Percentiles rank a stretch among this genome's conserved stretches.
Evolutionary conservation across 2,888 invertebrate genomes (phyloP).

Genomic region (Hybos culiciformis): DNA sequence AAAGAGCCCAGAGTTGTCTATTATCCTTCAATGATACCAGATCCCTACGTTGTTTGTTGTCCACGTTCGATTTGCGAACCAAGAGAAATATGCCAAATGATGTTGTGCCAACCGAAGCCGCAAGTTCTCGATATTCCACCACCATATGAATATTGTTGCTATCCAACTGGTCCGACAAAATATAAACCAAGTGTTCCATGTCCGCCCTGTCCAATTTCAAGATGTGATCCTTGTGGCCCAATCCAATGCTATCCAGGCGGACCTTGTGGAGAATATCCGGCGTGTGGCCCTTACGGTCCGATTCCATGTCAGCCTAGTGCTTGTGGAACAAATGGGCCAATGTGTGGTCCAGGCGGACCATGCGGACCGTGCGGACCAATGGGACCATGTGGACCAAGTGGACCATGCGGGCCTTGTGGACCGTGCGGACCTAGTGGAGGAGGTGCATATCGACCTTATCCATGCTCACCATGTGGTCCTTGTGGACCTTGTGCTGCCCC

Average conservation of each 20-base stretch:
- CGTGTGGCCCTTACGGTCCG: conserved; percentile 20
- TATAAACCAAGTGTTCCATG: conserved; percentile 26
- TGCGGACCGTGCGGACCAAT: too few relatives aligned
- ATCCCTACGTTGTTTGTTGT: conserved; percentile 30
- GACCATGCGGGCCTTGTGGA: too few relatives aligned
- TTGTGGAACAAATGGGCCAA: conserved; percentile 8
- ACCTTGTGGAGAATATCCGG: conserved; percentile 19
- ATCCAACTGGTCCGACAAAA: conserved; percentile 27
- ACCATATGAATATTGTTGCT: conserved; percentile 29
- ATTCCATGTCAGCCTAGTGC: conserved; percentile 13
- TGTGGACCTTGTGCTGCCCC: too few relatives aligned
- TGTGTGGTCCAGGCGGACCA: too few relatives aligned
- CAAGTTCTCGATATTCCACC: conserved; percentile 30
- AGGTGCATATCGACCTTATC: too few relatives aligned
- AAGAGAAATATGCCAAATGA: conserved; percentile 28
- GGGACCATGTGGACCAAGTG: too few relatives aligned
- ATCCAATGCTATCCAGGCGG: conserved; percentile 23
- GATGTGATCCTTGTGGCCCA: conserved; percentile 21
- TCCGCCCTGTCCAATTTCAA: conserved; percentile 23
- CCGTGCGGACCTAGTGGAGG: too few relatives aligned
- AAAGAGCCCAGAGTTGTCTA: conserved; percentile 29
- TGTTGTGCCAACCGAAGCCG: conserved; percentile 30
- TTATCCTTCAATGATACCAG: conserved; percentile 27
- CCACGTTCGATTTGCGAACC: conserved; percentile 29
- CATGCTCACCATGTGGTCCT: too few relatives aligned